Conservation (phyloP, 1,140 invertebrate species). For the Orius insidiosus region DNA sequence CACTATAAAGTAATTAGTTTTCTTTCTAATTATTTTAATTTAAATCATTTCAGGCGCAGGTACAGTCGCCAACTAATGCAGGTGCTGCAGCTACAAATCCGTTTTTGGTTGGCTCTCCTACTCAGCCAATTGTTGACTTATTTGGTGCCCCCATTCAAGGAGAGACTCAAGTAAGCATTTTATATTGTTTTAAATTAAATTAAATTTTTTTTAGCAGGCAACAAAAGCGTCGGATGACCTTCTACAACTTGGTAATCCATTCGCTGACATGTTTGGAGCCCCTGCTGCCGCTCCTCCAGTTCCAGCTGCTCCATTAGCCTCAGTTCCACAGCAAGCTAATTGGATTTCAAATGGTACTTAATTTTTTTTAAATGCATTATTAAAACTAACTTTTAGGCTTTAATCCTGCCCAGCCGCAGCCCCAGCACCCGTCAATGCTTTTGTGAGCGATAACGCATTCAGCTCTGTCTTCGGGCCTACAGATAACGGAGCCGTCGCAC, state of each 20-base stretch:
- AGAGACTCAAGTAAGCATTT: conserved; percentile 24
- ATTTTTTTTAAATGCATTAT: conserved; percentile 15
- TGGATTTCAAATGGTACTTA: conserved; percentile 47
- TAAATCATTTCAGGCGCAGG: conserved; percentile 43
- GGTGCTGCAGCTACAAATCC: conserved; percentile 56
- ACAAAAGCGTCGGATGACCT: conserved; percentile 74
- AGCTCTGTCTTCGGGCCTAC: conserved; percentile 64
- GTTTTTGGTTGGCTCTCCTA: conserved; percentile 43
- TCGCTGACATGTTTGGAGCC: conserved; percentile 56
- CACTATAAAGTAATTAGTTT: conserved; percentile 66
- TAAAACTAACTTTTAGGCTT: conserved; percentile 13
- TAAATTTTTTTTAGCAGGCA: conserved; percentile 20
- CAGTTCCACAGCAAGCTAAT: conserved; percentile 22
- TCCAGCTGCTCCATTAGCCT: conserved; percentile 8
- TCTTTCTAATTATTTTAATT: neutral
- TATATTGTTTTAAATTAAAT: neutral
- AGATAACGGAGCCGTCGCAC: conserved; percentile 26
- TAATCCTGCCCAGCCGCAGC: conserved; percentile 15
- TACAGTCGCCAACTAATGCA: conserved; percentile 47
- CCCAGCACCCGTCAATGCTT: conserved; percentile 43
- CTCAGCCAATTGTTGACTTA: conserved; percentile 59
- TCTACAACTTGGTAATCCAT: conserved; percentile 74
- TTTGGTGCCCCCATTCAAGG: conserved; percentile 38
- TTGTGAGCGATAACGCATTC: conserved; percentile 73
- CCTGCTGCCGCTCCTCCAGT: conserved; percentile 26